Conservation (phyloP, 1,140 invertebrate species). For the Lordiphosa stackelbergi region DNA sequence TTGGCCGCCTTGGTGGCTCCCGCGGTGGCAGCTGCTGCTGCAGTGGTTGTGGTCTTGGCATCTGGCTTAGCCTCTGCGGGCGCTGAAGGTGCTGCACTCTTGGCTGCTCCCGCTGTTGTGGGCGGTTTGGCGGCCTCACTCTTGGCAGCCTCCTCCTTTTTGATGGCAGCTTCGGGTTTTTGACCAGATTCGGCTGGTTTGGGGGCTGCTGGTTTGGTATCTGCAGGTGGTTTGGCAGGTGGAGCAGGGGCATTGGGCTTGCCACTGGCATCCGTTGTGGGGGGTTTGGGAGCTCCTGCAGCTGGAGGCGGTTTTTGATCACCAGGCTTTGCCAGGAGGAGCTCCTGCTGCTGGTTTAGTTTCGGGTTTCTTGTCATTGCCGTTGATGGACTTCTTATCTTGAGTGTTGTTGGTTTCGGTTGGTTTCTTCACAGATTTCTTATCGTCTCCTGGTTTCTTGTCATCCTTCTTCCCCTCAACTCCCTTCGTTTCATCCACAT, state of each 20-base stretch:
- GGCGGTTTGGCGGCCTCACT: slow-evolving; percentile 49
- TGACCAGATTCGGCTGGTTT: slow-evolving; percentile 48
- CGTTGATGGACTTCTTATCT: slow-evolving; percentile 9
- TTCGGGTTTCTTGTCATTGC: slow-evolving; percentile 15
- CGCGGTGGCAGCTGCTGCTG: slow-evolving; percentile 20
- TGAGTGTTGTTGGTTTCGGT: slow-evolving; percentile 19
- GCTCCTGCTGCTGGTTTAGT: slow-evolving; percentile 15
- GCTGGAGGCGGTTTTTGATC: slow-evolving; percentile 40
- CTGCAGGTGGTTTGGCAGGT: slow-evolving; percentile 56
- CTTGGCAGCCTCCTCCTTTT: slow-evolving; percentile 65
- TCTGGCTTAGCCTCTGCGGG: slow-evolving; percentile 66
- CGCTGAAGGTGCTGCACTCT: slow-evolving; percentile 59
- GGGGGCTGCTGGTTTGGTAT: slow-evolving; percentile 58
- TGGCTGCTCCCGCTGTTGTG: slow-evolving; percentile 38
- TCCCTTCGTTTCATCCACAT: slow-evolving; percentile 45
- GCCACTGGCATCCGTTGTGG: slow-evolving; percentile 33
- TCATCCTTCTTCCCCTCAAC: slow-evolving; percentile 17
- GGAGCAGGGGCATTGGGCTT: slow-evolving; percentile 67
- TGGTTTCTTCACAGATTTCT: slow-evolving; percentile 44
- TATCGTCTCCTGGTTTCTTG: slow-evolving; percentile 41
- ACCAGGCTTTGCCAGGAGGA: slow-evolving; percentile 29
- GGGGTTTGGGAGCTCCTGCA: slow-evolving; percentile 40
- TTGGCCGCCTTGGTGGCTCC: slow-evolving; percentile 49
- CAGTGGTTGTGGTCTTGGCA: slow-evolving; percentile 26
- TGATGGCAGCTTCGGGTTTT: slow-evolving; percentile 64